These are phyloP conservation scores for Plagodis dolabraria DNA, from an alignment of 2,888 invertebrate species.

Conservation along the genomic window DNA sequence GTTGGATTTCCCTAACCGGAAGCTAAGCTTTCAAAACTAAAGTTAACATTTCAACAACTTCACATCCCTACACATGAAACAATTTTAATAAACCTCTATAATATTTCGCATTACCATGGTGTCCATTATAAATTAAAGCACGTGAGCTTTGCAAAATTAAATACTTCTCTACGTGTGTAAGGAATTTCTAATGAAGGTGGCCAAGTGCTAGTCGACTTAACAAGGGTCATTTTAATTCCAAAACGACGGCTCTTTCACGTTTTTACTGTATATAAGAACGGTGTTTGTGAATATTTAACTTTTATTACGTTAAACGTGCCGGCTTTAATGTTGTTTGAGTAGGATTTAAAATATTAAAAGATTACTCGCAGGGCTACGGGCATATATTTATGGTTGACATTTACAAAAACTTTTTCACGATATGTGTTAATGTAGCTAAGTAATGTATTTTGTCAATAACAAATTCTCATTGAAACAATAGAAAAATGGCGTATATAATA, in stretches of 20 bases:
- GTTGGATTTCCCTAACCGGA: neutral
- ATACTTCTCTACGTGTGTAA: slow-evolving; percentile 49
- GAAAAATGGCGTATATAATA: too few relatives aligned
- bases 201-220: slow-evolving; percentile 33
- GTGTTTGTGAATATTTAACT: slow-evolving; percentile 27
- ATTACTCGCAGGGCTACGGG: neutral
- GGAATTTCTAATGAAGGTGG: slow-evolving; percentile 60
- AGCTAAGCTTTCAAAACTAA: neutral
- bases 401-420: too few relatives aligned
- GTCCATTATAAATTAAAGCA: slow-evolving; percentile 52
- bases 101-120: slow-evolving; percentile 29
- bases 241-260: slow-evolving; percentile 27
- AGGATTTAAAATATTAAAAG: slow-evolving; percentile 16
- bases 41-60: neutral
- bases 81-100: slow-evolving; percentile 33
- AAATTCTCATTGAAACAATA: too few relatives aligned
- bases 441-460: too few relatives aligned
- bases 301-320: slow-evolving; percentile 13
- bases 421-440: too few relatives aligned
- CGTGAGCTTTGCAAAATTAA: slow-evolving; percentile 50
- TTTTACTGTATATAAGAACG: slow-evolving; percentile 17
- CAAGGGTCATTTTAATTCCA: slow-evolving; percentile 39
- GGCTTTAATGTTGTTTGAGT: slow-evolving; percentile 16
- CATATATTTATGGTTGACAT: too few relatives aligned
- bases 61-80: slow-evolving; percentile 18